phyloP scores from a whole-genome alignment of 2,888 invertebrate species.

The Epistrophe grossulariae region DNA sequence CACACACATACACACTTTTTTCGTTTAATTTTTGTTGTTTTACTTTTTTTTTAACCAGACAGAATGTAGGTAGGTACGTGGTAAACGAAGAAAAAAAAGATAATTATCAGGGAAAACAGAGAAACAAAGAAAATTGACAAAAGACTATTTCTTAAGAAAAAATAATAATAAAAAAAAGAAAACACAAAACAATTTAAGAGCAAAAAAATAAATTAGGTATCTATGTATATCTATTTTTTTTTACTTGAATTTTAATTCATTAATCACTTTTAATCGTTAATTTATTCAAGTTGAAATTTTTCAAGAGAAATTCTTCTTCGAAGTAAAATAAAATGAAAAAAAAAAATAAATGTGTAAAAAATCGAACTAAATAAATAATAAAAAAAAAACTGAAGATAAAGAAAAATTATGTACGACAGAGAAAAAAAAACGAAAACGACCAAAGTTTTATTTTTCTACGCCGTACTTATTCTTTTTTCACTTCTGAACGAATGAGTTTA shows the following conservation, averaged over 20 bases:
- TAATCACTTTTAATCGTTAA: constrained; percentile 35
- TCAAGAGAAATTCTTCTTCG: constrained; percentile 22
- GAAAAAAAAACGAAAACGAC: constrained; percentile 8
- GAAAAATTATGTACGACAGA: constrained; percentile 29
- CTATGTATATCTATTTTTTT: constrained; percentile 3
- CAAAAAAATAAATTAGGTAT: constrained; percentile 29
- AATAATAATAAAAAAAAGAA: constrained; percentile 18
- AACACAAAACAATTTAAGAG: constrained; percentile 37
- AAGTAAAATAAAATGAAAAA: constrained; percentile 47
- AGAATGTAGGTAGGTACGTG: constrained; percentile 50
- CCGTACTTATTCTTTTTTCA: constrained; percentile 31
- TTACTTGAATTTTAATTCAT: constrained; percentile 23
- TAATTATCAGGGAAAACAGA: constrained; percentile 39
- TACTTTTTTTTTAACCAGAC: constrained; percentile 43
- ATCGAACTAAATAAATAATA: constrained; percentile 35
- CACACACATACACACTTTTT: constrained; percentile 23
- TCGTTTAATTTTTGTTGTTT: background rate
- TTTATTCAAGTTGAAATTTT: constrained; percentile 34
- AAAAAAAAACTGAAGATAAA: constrained; percentile 30
- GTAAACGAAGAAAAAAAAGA: constrained; percentile 28
- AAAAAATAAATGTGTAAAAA: constrained; percentile 1
- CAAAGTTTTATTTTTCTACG: constrained; percentile 40
- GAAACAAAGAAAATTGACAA: constrained; percentile 66
- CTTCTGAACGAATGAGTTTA: background rate
- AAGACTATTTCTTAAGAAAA: constrained; percentile 30